Percentiles rank a stretch among this genome's conserved stretches.
phyloP scores from a whole-genome alignment of 2,797 vertebrate genomes.

The Hipposideros larvatus region DNA sequence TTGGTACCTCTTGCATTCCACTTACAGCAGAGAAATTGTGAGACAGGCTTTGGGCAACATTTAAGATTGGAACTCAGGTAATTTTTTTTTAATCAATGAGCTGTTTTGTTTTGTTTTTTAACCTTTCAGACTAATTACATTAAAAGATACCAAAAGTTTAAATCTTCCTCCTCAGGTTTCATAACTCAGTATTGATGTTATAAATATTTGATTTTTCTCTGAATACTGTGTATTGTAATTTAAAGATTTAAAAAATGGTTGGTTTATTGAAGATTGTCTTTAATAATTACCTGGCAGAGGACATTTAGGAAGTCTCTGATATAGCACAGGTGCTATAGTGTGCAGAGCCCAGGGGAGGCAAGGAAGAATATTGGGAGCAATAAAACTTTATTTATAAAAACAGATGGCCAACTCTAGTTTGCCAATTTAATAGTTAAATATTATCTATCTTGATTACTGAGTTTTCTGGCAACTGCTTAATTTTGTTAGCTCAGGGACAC shows the following conservation, averaged over 20 bases:
- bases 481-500: not conserved
- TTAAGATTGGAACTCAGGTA: not conserved
- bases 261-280: not conserved
- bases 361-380: not conserved
- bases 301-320: not conserved
- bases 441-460: not conserved
- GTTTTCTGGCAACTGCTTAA: not conserved
- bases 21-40: not conserved
- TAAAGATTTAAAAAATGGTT: not conserved
- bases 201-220: not conserved
- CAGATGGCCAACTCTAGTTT: not conserved
- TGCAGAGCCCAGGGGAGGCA: rapidly evolving
- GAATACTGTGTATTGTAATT: not conserved
- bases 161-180: slow-evolving; percentile 35
- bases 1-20: not conserved
- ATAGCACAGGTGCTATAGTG: rapidly evolving
- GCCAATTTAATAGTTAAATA: not conserved
- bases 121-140: not conserved
- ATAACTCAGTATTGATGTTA: not conserved
- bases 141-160: slow-evolving; percentile 24
- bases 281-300: not conserved
- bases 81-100: not conserved
- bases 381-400: slow-evolving; percentile 31
- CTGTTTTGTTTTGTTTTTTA: not conserved
- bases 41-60: not conserved